Percentiles rank a stretch among this genome's conserved stretches.
Evolutionary conservation across 2,113 vertebrate species (phyloP).

Genomic region (Sinocyclocheilus rhinocerous): DNA sequence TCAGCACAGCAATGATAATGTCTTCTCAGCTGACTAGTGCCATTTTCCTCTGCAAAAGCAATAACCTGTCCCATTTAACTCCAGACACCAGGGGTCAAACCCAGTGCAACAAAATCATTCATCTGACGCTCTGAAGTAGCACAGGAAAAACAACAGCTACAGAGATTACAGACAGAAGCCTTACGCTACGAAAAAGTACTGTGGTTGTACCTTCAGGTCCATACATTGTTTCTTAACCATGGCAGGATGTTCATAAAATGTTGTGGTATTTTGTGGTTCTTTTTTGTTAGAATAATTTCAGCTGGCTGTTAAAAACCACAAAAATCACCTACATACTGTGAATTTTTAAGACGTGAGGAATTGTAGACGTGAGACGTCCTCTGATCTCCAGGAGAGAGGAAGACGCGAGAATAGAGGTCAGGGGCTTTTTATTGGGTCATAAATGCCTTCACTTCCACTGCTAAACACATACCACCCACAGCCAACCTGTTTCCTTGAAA

Average conservation of each 20-base stretch:
- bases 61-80: slow-evolving; percentile 14
- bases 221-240: not conserved
- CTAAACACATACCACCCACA: slow-evolving; percentile 13
- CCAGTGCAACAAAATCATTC: not conserved
- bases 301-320: not conserved
- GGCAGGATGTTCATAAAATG: not conserved
- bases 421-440: slow-evolving; percentile 3
- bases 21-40: slow-evolving; percentile 11
- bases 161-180: not conserved
- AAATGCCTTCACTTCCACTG: slow-evolving; percentile 34
- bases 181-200: not conserved
- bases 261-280: not conserved
- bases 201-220: not conserved
- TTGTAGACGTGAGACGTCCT: not conserved
- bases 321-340: not conserved
- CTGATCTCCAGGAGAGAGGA: not conserved
- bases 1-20: not conserved
- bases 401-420: not conserved
- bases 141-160: not conserved
- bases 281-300: not conserved
- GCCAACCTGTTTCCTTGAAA: not conserved
- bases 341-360: not conserved
- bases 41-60: slow-evolving; percentile 21
- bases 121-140: not conserved
- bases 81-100: slow-evolving; percentile 1